Evolutionary conservation across 2,113 vertebrate genomes (phyloP), one percentile per base, ranked within the genome.

Genomic region (Megaptera novaeangliae): DNA sequence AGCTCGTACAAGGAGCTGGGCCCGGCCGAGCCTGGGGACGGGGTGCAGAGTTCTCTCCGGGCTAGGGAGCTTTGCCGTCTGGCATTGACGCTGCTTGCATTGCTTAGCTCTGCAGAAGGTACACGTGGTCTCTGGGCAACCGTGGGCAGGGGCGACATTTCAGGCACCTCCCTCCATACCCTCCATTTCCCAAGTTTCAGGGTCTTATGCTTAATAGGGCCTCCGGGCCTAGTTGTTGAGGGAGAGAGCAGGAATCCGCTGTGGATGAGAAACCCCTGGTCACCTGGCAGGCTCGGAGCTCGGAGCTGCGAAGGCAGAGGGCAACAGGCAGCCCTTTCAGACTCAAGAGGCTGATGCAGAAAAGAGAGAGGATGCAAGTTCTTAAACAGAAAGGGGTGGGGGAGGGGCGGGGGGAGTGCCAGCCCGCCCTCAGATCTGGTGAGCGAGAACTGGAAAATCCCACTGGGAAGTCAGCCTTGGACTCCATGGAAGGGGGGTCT

Each of bases 81-180:
- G n/a, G 13, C 63, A 57, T 27, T 17, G 14, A 11, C 4, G 0
- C 74, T 23, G 7, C 49, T 12, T 39, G 44, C 12, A 52, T 7
- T 1, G 49, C 36, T 18, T 12, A 34, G 77, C 49, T 41, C 29
- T 10, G 36, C 31, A 0, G 2, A 13, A 44, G 59, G 4, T 7
- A 14, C 0, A 0, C 41, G 14, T 3, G 41, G 49, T 57, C 61
- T 39, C 36, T 5, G 61, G 46, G 46, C 61, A 80, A 1, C 46
- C 1, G 1, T 34, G 49, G 89, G 46, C 7, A 44, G 81, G 71
- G 25, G 36, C 14, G 5, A 5, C 2, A 2, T 17, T 21, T 31
- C 2, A 1, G 5, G 14, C 1, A 0, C 68, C 15, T 57, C 25
- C 5, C 5, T 57, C 36, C 0, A 2, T 34, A 1, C 61, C 8